Evolutionary conservation across 2,797 vertebrate genomes (phyloP).

Genomic region (Synaphobranchus kaupii): DNA sequence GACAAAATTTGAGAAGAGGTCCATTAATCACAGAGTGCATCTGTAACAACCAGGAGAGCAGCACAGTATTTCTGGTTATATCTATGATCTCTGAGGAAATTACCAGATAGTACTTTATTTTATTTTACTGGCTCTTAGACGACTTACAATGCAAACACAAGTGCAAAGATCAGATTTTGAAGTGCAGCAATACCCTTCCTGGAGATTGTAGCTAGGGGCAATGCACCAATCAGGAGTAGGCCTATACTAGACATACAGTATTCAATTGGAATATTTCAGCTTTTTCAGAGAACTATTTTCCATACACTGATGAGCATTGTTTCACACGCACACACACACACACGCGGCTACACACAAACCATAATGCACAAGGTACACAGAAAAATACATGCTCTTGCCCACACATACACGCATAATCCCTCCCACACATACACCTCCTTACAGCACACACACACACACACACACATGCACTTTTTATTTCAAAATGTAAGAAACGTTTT

Average conservation of each 20-base stretch:
- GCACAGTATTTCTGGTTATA: too few species aligned
- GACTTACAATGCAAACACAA: too few species aligned
- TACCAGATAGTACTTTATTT: too few species aligned
- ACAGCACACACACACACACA: background rate
- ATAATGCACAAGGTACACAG: background rate
- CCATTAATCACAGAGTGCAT: too few species aligned
- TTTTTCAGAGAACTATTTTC: background rate
- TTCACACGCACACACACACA: background rate
- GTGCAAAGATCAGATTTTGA: too few species aligned
- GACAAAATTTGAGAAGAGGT: too few species aligned
- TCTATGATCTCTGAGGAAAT: too few species aligned
- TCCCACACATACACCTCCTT: slow-evolving; percentile 29
- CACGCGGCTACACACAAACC: background rate
- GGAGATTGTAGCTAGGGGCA: too few species aligned
- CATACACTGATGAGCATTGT: background rate
- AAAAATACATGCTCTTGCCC: background rate
- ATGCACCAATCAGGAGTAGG: too few species aligned
- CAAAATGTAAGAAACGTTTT: background rate
- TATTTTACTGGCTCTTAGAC: too few species aligned
- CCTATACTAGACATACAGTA: slow-evolving; percentile 45
- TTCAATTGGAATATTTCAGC: slow-evolving; percentile 29
- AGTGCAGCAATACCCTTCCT: too few species aligned
- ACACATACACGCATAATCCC: slow-evolving; percentile 1
- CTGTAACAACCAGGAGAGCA: too few species aligned
- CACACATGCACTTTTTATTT: slow-evolving; percentile 19